Evolutionary conservation across 2,797 vertebrate genomes (phyloP).

Genomic region (Phrynocephalus vlangalii): DNA sequence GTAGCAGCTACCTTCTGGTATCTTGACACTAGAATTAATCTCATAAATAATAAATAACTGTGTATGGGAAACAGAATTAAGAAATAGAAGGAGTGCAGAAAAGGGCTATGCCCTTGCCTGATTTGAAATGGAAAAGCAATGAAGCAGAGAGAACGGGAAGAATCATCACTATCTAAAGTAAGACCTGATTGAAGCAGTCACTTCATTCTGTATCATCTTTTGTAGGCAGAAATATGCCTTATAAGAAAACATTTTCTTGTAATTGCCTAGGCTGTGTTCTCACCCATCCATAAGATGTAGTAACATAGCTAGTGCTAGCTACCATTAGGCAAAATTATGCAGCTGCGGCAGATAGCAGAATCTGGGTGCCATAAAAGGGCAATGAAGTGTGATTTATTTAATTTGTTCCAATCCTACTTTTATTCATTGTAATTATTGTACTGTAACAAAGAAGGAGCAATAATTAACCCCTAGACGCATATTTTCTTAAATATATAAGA

Average conservation of each 20-base stretch:
- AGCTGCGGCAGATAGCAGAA: neutral
- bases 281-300: neutral
- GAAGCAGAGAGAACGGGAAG: constrained; percentile 1
- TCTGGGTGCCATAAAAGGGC: neutral
- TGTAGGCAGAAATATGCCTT: neutral
- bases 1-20: neutral
- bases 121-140: constrained; percentile 22
- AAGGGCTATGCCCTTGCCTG: neutral
- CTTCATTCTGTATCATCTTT: neutral
- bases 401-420: too few relatives aligned
- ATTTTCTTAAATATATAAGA: neutral
- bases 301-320: neutral
- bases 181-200: neutral
- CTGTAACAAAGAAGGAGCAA: neutral
- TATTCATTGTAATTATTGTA: too few relatives aligned
- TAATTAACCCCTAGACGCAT: neutral
- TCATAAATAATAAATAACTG: constrained; percentile 34
- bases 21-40: constrained; percentile 6
- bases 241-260: neutral
- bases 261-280: too few relatives aligned
- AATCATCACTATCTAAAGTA: neutral
- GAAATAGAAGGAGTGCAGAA: constrained; percentile 7
- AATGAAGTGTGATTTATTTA: neutral
- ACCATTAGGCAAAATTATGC: neutral
- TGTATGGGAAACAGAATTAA: neutral